Base-by-base conservation (phyloP, 2,797 vertebrate species). In the Crenuchus spilurus region DNA sequence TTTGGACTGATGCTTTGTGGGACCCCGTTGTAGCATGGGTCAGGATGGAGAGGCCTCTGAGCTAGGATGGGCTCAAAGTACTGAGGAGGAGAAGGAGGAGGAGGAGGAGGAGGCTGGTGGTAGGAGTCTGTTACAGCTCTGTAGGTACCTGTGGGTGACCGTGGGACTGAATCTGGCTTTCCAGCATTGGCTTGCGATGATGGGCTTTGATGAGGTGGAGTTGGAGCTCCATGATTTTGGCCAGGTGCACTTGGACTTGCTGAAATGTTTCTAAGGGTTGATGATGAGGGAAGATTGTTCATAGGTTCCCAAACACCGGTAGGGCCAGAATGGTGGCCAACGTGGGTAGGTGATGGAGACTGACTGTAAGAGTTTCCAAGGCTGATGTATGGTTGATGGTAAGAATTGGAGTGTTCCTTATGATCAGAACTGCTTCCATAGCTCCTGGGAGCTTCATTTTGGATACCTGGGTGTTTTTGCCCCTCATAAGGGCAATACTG, bases 391-490 rank as follows among this genome's bases (percentile, higher is more conserved):
- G 76, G 39, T 54, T 65, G n/a, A 74, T 65, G 84, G 79, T 61
- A 84, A 81, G 84, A 84, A 87, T 60, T 80, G 74, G 72, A 84
- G 80, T 14, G 78, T 73, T 92, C 91, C 73, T 89, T 89, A 26
- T 82, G 80, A 31, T 92, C 91, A 74, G 85, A 86, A 85, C 61
- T 86, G 82, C 88, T 90, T 79, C 88, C 90, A 83, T 87, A 86
- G 83, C 80, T 87, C 77, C 52, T 69, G 35, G 85, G 73, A 24
- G 52, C 78, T 14, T 92, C 92, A 41, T 85, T 31, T 74, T 80
- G 87, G 9, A 71, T 16, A 60, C 41, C 61, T 10, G 88, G 18
- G 64, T 85, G 86, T 66, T 88, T 91, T 51, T 88, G 90, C 30
- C 84, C 88, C 62, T 91, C 92, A 58, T 84, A 72, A 58, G 80